These are phyloP conservation scores for Nannospalax galili DNA, from an alignment of 2,113 vertebrate species.

Conservation along the genomic window DNA sequence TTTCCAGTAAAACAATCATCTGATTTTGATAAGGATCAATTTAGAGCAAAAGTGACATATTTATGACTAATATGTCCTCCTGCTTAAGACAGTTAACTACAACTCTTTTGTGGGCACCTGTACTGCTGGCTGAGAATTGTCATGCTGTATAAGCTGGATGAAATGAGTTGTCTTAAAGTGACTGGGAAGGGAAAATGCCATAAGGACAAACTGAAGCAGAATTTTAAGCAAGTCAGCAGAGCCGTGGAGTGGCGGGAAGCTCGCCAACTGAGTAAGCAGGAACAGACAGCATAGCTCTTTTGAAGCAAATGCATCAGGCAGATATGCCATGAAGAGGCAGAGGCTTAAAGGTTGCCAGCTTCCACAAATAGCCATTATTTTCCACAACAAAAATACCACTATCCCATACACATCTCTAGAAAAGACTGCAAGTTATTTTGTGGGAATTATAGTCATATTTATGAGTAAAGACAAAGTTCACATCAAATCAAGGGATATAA, in stretches of 20 bases:
- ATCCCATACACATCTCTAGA: not conserved
- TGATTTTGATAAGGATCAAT: not conserved
- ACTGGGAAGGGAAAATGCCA: slow-evolving; percentile 25
- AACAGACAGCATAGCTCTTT: slow-evolving; percentile 43
- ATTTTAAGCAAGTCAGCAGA: slow-evolving; percentile 73
- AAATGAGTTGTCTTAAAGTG: not conserved
- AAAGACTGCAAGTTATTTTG: not conserved
- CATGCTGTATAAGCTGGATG: not conserved
- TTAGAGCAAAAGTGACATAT: not conserved
- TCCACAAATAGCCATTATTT: slow-evolving; percentile 62
- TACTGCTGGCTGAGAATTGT: not conserved
- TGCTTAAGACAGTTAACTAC: slow-evolving; percentile 32
- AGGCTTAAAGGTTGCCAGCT: slow-evolving; percentile 38
- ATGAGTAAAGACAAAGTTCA: not conserved
- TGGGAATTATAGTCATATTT: not conserved
- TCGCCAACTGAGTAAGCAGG: slow-evolving; percentile 34
- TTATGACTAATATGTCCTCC: slow-evolving; percentile 12
- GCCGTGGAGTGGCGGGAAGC: slow-evolving; percentile 45
- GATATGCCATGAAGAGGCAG: slow-evolving; percentile 54
- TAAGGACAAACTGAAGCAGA: slow-evolving; percentile 34
- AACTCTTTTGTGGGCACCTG: not conserved
- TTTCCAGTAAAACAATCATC: not conserved
- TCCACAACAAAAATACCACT: slow-evolving; percentile 34
- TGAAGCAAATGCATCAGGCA: slow-evolving; percentile 64
- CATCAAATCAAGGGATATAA: not conserved